Conservation (phyloP, 1,140 invertebrate species). For the Myzus persicae region DNA sequence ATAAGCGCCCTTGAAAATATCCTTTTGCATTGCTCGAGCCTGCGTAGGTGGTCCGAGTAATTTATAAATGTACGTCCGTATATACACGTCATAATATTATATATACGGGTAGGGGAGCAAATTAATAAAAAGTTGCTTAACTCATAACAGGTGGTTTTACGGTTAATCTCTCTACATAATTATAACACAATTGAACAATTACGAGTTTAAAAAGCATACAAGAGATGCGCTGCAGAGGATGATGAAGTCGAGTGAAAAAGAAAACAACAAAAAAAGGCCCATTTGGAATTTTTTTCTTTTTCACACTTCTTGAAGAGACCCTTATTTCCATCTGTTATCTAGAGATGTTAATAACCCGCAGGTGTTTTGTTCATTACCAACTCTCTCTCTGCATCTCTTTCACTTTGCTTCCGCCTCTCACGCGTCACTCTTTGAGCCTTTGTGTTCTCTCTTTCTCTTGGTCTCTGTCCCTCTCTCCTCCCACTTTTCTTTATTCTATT, state of each 20-base stretch:
- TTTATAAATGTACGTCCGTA: background rate
- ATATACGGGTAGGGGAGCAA: background rate
- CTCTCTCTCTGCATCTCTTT: background rate
- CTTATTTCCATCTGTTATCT: constrained; percentile 3
- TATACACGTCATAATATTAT: background rate
- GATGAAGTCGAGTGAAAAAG: background rate
- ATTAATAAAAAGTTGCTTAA: constrained; percentile 18
- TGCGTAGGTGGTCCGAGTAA: background rate
- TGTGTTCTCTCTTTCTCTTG: background rate
- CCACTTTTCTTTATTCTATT: no score
- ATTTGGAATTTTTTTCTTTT: constrained; percentile 1
- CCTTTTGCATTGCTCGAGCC: background rate
- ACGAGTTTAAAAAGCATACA: background rate
- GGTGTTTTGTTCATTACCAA: constrained; percentile 30
- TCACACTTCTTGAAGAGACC: background rate
- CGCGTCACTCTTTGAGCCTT: background rate
- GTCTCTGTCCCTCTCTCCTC: no score
- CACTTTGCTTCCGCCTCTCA: no score
- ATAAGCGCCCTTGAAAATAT: background rate
- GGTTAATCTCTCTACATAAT: background rate
- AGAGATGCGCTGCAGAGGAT: background rate
- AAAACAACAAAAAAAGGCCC: background rate
- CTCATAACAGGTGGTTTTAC: constrained; percentile 9
- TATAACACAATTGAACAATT: constrained; percentile 38
- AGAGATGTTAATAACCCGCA: constrained; percentile 24